phyloP scores from a whole-genome alignment of 1,140 invertebrate genomes.

The Drosophila santomea region DNA sequence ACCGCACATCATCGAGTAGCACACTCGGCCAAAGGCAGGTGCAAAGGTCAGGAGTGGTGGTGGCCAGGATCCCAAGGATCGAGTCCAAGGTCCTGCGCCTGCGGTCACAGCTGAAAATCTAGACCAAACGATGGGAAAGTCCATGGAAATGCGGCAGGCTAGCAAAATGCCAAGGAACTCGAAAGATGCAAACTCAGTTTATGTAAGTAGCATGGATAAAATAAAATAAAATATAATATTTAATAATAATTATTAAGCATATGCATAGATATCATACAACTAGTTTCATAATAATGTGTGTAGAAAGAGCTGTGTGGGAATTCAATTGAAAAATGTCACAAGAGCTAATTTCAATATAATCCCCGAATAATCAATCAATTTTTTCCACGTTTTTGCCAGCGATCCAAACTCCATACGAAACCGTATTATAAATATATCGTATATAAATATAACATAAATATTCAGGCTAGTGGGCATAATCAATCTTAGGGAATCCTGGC shows the following conservation, averaged over 20 bases:
- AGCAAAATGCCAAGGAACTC: neutral
- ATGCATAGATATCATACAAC: no score
- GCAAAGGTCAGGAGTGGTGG: conserved; percentile 43
- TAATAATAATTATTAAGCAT: no score
- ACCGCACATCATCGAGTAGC: conserved; percentile 44
- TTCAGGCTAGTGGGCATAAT: conserved; percentile 33
- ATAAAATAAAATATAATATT: no score
- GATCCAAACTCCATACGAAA: neutral
- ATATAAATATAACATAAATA: conserved; percentile 18
- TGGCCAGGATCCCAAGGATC: neutral
- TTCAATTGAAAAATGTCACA: no score
- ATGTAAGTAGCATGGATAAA: no score
- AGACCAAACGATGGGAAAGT: neutral
- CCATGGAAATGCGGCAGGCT: neutral
- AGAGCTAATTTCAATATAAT: neutral
- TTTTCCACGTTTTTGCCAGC: conserved; percentile 1
- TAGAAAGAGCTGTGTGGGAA: no score
- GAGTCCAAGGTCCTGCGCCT: conserved; percentile 15
- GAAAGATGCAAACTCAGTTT: neutral
- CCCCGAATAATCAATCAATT: conserved; percentile 35
- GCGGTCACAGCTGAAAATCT: conserved; percentile 54
- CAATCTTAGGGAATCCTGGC: conserved; percentile 21
- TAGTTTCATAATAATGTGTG: no score
- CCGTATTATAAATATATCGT: no score
- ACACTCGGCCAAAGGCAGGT: conserved; percentile 45